Conservation (phyloP, 2,113 vertebrate genomes). For the Peromyscus polionotus region DNA sequence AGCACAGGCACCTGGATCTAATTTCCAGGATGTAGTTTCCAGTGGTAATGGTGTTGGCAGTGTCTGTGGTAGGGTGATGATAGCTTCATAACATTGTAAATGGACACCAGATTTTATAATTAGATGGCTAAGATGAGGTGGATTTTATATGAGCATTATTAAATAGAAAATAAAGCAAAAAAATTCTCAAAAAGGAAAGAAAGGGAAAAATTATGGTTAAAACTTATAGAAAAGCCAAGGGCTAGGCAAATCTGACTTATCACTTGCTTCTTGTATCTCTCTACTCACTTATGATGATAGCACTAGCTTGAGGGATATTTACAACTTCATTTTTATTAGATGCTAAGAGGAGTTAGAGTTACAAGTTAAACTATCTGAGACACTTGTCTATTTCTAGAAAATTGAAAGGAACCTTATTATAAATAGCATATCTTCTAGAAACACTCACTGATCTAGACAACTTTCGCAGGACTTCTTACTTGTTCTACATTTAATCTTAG, state of each 20-base stretch:
- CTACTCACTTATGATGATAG: not conserved
- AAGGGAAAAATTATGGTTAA: not conserved
- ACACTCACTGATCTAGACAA: not conserved
- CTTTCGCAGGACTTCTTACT: not conserved
- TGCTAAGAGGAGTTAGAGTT: not conserved
- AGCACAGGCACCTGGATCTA: not conserved
- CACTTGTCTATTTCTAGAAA: constrained; percentile 20
- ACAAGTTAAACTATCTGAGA: not conserved
- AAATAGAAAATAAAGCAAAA: not conserved
- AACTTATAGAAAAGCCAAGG: constrained; percentile 11
- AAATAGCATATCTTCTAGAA: constrained; percentile 32
- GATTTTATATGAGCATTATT: not conserved
- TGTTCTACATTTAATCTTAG: not conserved
- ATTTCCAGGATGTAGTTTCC: not conserved
- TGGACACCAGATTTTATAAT: not conserved
- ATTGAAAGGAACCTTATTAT: not conserved
- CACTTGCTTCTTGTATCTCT: not conserved
- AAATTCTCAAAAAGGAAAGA: not conserved
- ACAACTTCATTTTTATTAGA: constrained; percentile 13
- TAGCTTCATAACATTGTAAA: not conserved
- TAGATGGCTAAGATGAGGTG: not conserved
- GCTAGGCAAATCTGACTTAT: not conserved
- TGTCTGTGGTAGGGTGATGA: not conserved
- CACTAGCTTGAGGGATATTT: not conserved
- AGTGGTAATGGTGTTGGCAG: not conserved